Base-by-base conservation (phyloP, 53 echinoderm and acorn worm genomes). In the Mesocentrotus franciscanus region DNA sequence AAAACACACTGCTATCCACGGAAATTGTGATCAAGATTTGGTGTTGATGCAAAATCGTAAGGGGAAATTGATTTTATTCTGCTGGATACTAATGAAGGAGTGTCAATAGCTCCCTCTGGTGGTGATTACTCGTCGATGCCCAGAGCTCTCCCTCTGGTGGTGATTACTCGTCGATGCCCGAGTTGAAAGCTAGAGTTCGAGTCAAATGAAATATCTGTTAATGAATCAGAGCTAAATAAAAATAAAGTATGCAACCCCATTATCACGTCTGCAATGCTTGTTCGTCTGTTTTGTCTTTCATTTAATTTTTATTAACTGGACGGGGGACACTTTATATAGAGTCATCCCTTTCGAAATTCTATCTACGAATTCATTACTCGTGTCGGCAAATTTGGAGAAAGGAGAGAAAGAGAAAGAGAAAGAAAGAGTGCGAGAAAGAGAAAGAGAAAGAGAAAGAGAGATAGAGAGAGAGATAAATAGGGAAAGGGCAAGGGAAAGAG, bases 161-260 rank as follows among this genome's bases (percentile, higher is more conserved):
- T 81, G 81, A 81, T 39, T 81, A 8, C 81, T 81, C 81, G 81
- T 8, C 9, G 9, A 81, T 33, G 34, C 64, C 15, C 76, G 76
- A 76, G 76, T 76, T 76, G 76, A 76, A 76, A 76, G 76, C 76
- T 76, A 15, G 33, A 76, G 76, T 76, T 76, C 33, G 76, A 76
- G 3, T 32, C 10, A 42, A 87, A 7, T 85, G 87, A 58, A 87
- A 42, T 81, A 81, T 4, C 9, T 42, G 22, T 87, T 16, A 58
- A 13, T n/a, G 11, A n/a, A 10, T 87, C 87, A n/a, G 39, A 87
- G 2, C 87, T 87, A 18, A 87, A 87, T 87, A 59, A 87, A 85
- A 57, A 42, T 8, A 9, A 84, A 26, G 29, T 87, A 58, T 87
- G 87, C 87, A 58, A 87, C 87, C 87, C 58, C 87, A 87, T 10